These are phyloP conservation scores for Neosalanx taihuensis DNA, from an alignment of 2,797 vertebrate species.

Conservation along the genomic window DNA sequence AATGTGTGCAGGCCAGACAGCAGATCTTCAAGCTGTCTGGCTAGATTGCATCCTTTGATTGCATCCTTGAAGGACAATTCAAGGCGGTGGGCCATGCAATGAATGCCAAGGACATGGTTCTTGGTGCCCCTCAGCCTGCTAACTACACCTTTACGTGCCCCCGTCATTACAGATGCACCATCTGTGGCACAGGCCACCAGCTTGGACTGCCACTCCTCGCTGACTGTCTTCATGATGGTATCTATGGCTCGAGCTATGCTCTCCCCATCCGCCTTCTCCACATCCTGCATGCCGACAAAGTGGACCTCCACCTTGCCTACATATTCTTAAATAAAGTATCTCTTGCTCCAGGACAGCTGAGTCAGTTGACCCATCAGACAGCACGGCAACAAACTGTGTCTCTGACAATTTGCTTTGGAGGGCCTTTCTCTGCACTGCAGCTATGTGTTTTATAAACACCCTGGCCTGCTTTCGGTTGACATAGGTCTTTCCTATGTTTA, in stretches of 20 bases:
- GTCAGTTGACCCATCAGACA: constrained; percentile 18
- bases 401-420: not conserved
- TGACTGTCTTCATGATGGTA: constrained; percentile 2
- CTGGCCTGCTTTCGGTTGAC: constrained; percentile 3
- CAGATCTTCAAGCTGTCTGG: constrained; percentile 16
- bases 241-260: constrained; percentile 1
- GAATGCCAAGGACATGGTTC: constrained; percentile 9
- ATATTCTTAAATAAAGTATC: not conserved
- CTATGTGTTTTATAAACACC: constrained; percentile 14
- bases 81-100: constrained; percentile 28
- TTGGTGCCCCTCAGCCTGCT: constrained; percentile 12
- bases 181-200: constrained; percentile 19
- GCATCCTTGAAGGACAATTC: constrained; percentile 18
- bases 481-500: not conserved
- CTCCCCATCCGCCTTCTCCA: constrained; percentile 3
- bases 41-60: constrained; percentile 6
- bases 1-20: constrained; percentile 17
- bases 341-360: constrained; percentile 6
- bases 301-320: not conserved
- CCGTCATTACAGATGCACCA: constrained; percentile 24
- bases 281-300: not conserved
- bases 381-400: constrained; percentile 6
- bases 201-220: constrained; percentile 14
- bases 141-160: constrained; percentile 24
- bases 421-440: constrained; percentile 12